Evolutionary conservation across 2,888 invertebrate genomes (phyloP).

Genomic region (Eupithecia insigniata): DNA sequence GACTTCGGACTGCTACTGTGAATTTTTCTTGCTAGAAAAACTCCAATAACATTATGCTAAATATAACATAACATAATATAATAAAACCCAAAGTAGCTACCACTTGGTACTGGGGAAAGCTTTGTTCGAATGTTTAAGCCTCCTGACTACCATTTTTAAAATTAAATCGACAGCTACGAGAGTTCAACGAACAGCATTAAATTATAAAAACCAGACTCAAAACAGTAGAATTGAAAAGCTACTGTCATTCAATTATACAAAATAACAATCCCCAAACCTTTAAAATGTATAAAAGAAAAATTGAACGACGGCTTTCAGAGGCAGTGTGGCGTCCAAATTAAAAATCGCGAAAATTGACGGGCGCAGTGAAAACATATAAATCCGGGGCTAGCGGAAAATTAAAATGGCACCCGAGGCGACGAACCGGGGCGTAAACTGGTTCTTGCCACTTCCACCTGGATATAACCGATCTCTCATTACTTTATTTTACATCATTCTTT

Average conservation of each 20-base stretch:
- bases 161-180: neutral
- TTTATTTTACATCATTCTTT: constrained; percentile 46
- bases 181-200: neutral
- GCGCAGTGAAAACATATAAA: constrained; percentile 78
- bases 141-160: neutral
- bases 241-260: constrained; percentile 42
- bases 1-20: no score
- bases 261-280: constrained; percentile 40
- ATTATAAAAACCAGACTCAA: constrained; percentile 30
- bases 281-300: constrained; percentile 52
- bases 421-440: constrained; percentile 48
- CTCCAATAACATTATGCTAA: no score
- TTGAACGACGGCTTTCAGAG: constrained; percentile 62
- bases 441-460: constrained; percentile 56
- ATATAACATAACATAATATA: no score
- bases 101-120: neutral
- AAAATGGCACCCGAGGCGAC: constrained; percentile 74
- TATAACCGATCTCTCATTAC: constrained; percentile 62
- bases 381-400: constrained; percentile 81
- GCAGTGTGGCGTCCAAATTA: constrained; percentile 75
- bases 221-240: constrained; percentile 30
- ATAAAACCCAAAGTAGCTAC: neutral
- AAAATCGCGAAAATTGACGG: constrained; percentile 78
- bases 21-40: no score
- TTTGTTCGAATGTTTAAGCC: neutral